Conservation (phyloP, 2,888 invertebrate species). For the Andrena dorsata region DNA sequence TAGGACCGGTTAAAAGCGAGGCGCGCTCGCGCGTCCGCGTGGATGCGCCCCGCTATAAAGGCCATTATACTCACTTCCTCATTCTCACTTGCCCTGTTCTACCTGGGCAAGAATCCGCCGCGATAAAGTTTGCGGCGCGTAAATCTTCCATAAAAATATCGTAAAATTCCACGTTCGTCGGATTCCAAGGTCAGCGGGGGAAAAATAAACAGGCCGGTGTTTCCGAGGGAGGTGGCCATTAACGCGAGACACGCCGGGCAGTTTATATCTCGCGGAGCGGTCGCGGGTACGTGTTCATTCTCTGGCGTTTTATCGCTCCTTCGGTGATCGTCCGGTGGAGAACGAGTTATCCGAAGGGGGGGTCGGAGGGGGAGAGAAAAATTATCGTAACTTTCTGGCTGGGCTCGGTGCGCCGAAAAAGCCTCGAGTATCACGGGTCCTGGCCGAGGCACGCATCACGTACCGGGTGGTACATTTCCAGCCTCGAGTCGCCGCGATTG, state of each 20-base stretch:
- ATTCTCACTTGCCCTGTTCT: slow-evolving; percentile 63
- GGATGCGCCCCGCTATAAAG: slow-evolving; percentile 55
- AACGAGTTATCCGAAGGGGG: background rate
- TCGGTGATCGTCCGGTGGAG: slow-evolving; percentile 3
- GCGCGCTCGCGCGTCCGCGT: slow-evolving; percentile 8
- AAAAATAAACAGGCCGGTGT: slow-evolving; percentile 19
- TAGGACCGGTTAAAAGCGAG: slow-evolving; percentile 51
- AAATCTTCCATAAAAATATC: slow-evolving; percentile 64
- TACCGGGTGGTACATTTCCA: slow-evolving; percentile 51
- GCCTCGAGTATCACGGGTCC: slow-evolving; percentile 30
- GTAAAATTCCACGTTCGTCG: slow-evolving; percentile 47
- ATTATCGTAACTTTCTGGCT: slow-evolving; percentile 37
- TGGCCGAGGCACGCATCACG: slow-evolving; percentile 8
- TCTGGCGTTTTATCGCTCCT: slow-evolving; percentile 29
- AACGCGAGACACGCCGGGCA: slow-evolving; percentile 33
- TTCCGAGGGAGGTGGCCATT: slow-evolving; percentile 35
- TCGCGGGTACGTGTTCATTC: slow-evolving; percentile 34
- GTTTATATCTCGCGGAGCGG: slow-evolving; percentile 10
- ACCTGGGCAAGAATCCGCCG: slow-evolving; percentile 59
- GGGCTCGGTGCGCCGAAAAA: slow-evolving; percentile 40
- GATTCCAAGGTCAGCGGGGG: slow-evolving; percentile 47
- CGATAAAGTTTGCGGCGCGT: slow-evolving; percentile 61
- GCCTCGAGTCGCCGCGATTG: background rate
- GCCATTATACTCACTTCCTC: slow-evolving; percentile 68
- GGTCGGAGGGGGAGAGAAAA: slow-evolving; percentile 12